Conservation (phyloP, 2,113 vertebrate species). For the Octodon degus region DNA sequence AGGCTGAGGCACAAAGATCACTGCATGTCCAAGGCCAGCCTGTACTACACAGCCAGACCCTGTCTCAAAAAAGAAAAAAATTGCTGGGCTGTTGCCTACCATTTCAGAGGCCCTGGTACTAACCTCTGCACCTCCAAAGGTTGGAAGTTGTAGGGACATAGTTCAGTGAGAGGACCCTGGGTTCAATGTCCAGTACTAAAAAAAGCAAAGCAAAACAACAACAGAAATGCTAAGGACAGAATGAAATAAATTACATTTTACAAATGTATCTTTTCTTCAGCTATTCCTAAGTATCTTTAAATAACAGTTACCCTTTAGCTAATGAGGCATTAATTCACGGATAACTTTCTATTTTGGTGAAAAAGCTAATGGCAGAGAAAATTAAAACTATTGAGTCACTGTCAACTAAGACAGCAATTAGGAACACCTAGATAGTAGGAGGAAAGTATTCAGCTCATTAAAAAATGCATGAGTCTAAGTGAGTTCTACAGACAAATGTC, state of each 20-base stretch:
- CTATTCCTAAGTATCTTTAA: conserved; percentile 41
- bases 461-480: not conserved
- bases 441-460: not conserved
- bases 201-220: not conserved
- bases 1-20: not conserved
- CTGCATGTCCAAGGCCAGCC: not conserved
- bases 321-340: conserved; percentile 65
- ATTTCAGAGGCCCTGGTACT: not conserved
- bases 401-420: conserved; percentile 59
- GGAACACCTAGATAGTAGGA: not conserved
- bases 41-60: not conserved
- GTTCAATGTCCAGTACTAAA: not conserved
- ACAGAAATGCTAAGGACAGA: not conserved
- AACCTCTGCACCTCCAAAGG: not conserved
- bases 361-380: conserved; percentile 55
- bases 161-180: not conserved
- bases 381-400: conserved; percentile 45
- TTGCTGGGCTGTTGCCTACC: not conserved
- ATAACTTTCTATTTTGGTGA: conserved; percentile 35
- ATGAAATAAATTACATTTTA: conserved; percentile 27
- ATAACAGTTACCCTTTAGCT: conserved; percentile 44
- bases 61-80: not conserved
- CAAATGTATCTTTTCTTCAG: conserved; percentile 39
- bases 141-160: not conserved
- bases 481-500: not conserved